These are phyloP conservation scores for Melanotus villosus DNA, from an alignment of 2,888 invertebrate species.

Conservation along the genomic window DNA sequence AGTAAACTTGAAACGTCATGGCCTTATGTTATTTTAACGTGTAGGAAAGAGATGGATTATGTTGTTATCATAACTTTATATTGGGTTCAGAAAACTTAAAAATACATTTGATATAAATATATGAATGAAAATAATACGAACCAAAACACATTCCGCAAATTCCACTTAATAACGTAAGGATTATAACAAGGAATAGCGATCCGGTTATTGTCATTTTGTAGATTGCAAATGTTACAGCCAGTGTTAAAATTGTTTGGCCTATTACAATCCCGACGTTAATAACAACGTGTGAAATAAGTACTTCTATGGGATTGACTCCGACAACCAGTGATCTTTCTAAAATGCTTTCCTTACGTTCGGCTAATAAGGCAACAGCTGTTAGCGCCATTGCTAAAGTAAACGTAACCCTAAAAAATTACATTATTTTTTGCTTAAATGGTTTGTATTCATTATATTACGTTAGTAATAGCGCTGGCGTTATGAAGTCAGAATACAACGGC, in stretches of 20 bases:
- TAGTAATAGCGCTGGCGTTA: constrained; percentile 92
- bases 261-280: constrained; percentile 91
- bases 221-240: constrained; percentile 83
- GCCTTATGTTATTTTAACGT: no score
- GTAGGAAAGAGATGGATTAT: no score
- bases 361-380: constrained; percentile 90
- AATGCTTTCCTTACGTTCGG: constrained; percentile 91
- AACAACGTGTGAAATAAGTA: constrained; percentile 88
- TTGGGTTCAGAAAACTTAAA: no score
- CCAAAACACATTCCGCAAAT: constrained; percentile 95
- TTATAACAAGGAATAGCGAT: constrained; percentile 80
- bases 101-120: no score
- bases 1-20: no score
- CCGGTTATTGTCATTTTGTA: constrained; percentile 86
- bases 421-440: neutral
- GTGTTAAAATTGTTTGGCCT: constrained; percentile 84
- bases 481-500: constrained; percentile 94
- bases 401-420: constrained; percentile 76
- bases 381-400: constrained; percentile 95
- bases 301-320: constrained; percentile 85
- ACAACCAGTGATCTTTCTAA: constrained; percentile 91
- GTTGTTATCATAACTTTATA: no score
- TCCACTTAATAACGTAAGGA: constrained; percentile 85
- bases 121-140: no score
- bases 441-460: constrained; percentile 74